Percentiles rank a stretch among this genome's conserved stretches.
These are phyloP conservation scores for Poecile atricapillus DNA, from an alignment of 2,113 vertebrate species.

Conservation along the genomic window DNA sequence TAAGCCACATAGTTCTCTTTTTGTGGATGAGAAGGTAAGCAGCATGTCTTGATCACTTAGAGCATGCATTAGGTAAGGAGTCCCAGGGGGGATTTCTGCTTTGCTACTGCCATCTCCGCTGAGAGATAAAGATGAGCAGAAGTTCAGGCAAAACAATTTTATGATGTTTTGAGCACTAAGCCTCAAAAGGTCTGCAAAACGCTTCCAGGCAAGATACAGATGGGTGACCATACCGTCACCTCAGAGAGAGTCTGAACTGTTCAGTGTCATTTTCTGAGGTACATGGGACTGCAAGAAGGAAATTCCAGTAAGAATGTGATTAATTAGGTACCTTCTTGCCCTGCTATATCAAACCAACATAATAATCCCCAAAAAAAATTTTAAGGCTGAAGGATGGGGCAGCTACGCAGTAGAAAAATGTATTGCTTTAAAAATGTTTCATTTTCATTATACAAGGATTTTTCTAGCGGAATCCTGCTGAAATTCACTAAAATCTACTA, in stretches of 20 bases:
- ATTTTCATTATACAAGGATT: not conserved
- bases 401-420: not conserved
- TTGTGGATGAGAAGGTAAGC: not conserved
- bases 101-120: not conserved
- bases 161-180: not conserved
- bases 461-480: not conserved
- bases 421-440: not conserved
- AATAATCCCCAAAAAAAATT: not conserved
- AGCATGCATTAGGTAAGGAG: not conserved
- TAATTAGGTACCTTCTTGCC: not conserved
- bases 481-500: not conserved
- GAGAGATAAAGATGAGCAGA: not conserved
- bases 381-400: not conserved
- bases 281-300: rapidly evolving
- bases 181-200: not conserved
- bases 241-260: not conserved
- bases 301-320: not conserved
- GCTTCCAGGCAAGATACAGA: not conserved
- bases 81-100: not conserved
- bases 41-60: not conserved
- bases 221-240: not conserved
- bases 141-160: not conserved
- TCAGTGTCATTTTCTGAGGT: not conserved
- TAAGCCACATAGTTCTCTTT: not conserved
- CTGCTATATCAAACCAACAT: not conserved